phyloP scores from a whole-genome alignment of 2,113 vertebrate species.

The Turdus rufiventris region DNA sequence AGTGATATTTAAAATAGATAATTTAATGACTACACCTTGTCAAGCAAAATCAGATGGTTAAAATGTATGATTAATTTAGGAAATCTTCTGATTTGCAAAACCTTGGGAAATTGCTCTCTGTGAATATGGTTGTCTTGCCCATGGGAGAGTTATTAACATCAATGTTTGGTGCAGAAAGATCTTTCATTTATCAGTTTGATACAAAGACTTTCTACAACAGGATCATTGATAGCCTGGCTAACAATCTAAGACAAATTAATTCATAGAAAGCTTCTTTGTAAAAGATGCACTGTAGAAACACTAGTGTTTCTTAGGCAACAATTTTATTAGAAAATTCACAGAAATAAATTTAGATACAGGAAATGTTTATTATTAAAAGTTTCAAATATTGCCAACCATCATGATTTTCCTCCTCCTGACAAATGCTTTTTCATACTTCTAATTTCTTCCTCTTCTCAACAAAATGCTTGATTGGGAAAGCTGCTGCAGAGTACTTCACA shows the following conservation, averaged over 20 bases:
- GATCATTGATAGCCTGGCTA: background rate
- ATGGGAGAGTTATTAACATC: background rate
- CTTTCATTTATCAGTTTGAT: background rate
- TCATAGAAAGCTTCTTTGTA: background rate
- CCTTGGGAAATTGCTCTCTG: background rate
- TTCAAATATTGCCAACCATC: constrained; percentile 7
- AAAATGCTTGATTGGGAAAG: constrained; percentile 23
- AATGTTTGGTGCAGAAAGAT: background rate
- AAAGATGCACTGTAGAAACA: background rate
- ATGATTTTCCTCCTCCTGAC: constrained; percentile 32
- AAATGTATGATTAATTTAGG: background rate
- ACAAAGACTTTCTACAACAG: background rate
- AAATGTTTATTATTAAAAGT: constrained; percentile 38
- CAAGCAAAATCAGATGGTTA: background rate
- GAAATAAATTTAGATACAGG: constrained; percentile 8
- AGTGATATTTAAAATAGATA: background rate
- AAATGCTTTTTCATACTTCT: constrained; percentile 40
- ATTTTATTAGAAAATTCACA: background rate
- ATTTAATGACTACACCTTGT: background rate
- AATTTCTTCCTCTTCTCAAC: constrained; percentile 27
- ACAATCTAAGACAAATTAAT: background rate
- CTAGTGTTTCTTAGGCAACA: constrained; percentile 59
- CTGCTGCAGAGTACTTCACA: background rate
- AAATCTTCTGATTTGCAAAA: background rate
- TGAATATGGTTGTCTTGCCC: background rate